A percentile compares a stretch with the other conserved stretches of the same genome.
These are phyloP conservation scores for Castor canadensis DNA, from an alignment of 2,113 vertebrate species.

Conservation along the genomic window DNA sequence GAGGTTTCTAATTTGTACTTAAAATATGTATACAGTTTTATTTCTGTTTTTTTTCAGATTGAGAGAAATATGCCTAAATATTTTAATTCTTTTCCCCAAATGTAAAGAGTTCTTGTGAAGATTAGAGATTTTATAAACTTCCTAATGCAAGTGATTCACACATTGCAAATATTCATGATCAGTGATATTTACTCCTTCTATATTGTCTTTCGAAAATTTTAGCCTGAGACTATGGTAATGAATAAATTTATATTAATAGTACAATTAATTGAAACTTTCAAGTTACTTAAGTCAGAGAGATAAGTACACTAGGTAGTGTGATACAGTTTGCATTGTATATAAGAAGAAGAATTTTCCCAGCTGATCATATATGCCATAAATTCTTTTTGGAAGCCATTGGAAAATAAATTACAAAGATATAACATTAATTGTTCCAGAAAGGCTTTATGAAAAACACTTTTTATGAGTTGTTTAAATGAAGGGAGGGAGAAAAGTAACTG, in stretches of 20 bases:
- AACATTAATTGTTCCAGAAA: slow-evolving; percentile 41
- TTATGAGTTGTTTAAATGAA: background rate
- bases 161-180: slow-evolving; percentile 36
- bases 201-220: background rate
- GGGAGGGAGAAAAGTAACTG: background rate
- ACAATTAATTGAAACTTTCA: slow-evolving; percentile 27
- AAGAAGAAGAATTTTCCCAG: background rate
- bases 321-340: background rate
- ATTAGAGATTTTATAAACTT: background rate
- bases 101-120: slow-evolving; percentile 7
- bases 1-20: background rate
- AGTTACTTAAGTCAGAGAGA: background rate
- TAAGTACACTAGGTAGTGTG: background rate
- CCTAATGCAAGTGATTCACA: background rate
- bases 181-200: slow-evolving; percentile 8
- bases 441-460: background rate
- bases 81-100: background rate
- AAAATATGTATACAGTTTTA: slow-evolving; percentile 19
- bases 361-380: background rate
- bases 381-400: background rate
- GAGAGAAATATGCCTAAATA: background rate
- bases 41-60: background rate
- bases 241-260: slow-evolving; percentile 23
- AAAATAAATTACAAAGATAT: slow-evolving; percentile 28
- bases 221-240: background rate